Conservation (phyloP, 23 tunicate genomes). For the Styela plicata region DNA sequence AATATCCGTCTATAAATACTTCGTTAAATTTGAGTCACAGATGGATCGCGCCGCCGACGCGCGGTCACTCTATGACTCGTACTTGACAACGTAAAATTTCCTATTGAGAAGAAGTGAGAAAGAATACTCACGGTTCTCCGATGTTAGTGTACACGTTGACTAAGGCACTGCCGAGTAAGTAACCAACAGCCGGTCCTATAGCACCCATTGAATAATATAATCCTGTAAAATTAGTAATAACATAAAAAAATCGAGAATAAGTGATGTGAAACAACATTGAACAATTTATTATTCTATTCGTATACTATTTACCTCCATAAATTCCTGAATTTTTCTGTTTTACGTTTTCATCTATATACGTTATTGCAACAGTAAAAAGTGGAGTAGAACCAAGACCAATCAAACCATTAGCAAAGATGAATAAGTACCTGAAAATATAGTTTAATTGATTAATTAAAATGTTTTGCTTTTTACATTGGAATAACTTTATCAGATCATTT, state of each 20-base stretch:
- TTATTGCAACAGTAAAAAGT: conserved; percentile 37
- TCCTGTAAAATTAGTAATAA: neutral
- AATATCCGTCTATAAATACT: no score
- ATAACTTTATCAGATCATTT: no score
- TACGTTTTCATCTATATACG: conserved; percentile 41
- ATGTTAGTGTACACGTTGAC: conserved; percentile 31
- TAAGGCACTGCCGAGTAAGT: conserved; percentile 18
- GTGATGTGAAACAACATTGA: neutral
- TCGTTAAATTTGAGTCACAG: no score
- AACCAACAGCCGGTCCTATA: conserved; percentile 39
- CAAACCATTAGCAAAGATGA: conserved; percentile 27
- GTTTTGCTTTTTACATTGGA: no score
- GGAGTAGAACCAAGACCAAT: conserved; percentile 38
- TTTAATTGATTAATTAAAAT: neutral
- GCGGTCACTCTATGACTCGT: no score
- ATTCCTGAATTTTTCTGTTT: conserved; percentile 26
- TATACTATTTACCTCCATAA: conserved; percentile 19
- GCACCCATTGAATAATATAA: conserved; percentile 33
- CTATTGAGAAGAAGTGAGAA: no score
- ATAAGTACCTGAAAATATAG: conserved; percentile 14
- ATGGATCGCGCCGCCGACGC: no score
- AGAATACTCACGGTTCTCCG: conserved; percentile 21
- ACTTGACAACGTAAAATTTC: no score
- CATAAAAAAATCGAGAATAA: neutral
- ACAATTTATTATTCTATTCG: neutral